A percentile compares a stretch with the other conserved stretches of the same genome.
Conservation (phyloP, 2,113 vertebrate species). For the Sceloporus tristichus region DNA sequence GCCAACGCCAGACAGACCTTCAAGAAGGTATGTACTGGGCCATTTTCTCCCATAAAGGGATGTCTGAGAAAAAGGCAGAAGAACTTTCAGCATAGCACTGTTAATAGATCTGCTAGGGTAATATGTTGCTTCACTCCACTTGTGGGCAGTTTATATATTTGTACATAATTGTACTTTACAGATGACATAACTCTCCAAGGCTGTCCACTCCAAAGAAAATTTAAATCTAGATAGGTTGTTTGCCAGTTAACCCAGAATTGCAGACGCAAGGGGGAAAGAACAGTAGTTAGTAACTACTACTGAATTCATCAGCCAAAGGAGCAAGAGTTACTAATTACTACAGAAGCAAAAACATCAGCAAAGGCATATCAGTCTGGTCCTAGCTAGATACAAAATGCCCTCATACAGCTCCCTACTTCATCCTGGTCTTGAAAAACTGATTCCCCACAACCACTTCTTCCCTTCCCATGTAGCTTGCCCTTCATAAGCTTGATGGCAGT, state of each 20-base stretch:
- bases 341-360: not conserved
- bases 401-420: not conserved
- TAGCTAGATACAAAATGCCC: not conserved
- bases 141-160: not conserved
- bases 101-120: not conserved
- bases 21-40: too few relatives aligned
- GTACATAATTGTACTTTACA: not conserved
- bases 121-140: not conserved
- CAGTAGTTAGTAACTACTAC: not conserved
- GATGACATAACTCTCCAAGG: not conserved
- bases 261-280: not conserved
- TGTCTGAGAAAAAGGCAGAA: not conserved
- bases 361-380: not conserved
- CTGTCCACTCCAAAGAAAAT: not conserved
- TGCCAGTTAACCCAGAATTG: not conserved
- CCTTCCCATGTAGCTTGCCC: not conserved
- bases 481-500: not conserved
- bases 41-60: not conserved
- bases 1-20: too few relatives aligned
- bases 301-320: not conserved
- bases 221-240: not conserved
- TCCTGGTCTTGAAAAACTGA: not conserved
- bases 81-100: not conserved
- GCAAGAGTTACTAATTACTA: not conserved
- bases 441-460: not conserved